phyloP scores from a whole-genome alignment of 2,888 invertebrate genomes.

The Pseudococcus viburni region DNA sequence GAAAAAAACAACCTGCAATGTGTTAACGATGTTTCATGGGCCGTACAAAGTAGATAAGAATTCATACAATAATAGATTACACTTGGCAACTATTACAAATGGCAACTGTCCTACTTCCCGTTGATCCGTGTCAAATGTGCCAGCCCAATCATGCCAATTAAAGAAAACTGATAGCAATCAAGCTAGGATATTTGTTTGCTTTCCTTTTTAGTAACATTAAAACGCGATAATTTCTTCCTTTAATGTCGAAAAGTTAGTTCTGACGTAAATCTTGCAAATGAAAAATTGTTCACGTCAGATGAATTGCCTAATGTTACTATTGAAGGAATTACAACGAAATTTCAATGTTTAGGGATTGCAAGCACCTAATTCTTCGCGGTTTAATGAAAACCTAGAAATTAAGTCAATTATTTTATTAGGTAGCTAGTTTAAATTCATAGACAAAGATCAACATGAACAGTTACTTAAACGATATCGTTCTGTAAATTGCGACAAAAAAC shows the following conservation, averaged over 20 bases:
- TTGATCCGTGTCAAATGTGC: conserved; percentile 59
- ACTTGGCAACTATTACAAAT: conserved; percentile 61
- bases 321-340: neutral
- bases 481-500: neutral
- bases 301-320: neutral
- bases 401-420: neutral
- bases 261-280: neutral
- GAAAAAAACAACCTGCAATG: neutral
- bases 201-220: neutral
- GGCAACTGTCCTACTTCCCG: conserved; percentile 63
- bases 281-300: neutral
- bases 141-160: conserved; percentile 61
- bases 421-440: neutral
- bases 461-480: neutral
- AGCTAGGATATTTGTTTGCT: neutral
- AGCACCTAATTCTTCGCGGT: neutral
- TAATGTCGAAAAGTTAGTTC: neutral
- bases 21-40: conserved; percentile 20
- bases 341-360: neutral
- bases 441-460: neutral
- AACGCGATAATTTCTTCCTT: neutral
- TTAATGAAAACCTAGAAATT: neutral
- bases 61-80: conserved; percentile 62
- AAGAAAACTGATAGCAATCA: conserved; percentile 52
- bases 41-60: neutral